Base-by-base conservation (phyloP, 92 coral and sea anemone species). In the Heliopora coerulea region DNA sequence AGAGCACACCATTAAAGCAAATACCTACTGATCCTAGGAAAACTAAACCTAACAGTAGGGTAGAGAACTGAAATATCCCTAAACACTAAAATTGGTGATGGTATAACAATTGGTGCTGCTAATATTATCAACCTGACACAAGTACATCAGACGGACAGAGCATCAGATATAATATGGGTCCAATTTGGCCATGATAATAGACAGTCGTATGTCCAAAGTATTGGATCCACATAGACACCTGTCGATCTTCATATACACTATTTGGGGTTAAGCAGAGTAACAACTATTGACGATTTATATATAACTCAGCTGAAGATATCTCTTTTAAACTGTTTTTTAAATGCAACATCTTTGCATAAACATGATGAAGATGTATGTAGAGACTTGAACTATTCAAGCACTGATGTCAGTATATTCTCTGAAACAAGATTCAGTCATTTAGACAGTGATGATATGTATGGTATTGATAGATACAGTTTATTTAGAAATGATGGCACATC, bases 181-280 rank as follows among this genome's bases (percentile, higher is more conserved):
- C 78, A 82, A 34, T 82, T 82, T 82, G 86, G 77, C 70, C 78
- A 62, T 28, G 75, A 78, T 49, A 48, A 52, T 32, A 85, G 68
- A 44, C 73, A 80, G 42, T 59, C 68, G 65, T 82, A 86, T 62
- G 46, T 70, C 8, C 14, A 78, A n/a, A 84, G 84, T 19, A 83
- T 86, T 56, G 50, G 78, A 65, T 74, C 76, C 13, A 74, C 79
- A 75, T 80, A 86, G 91, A 87, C 91, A 62, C 88, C 88, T 65
- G 83, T 87, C 56, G 83, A 83, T 75, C 91, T 88, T 14, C 52
- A 83, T 73, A 73, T 89, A 23, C 68, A 86, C 21, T 73, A 73
- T 54, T 46, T 72, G 15, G 78, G 41, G 23, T 42, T 72, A 10
- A 72, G 78, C 44, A 49, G 78, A 49, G 78, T 72, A 17, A 50